Conservation (phyloP, 2,888 invertebrate species). For the Drosophila putrida region DNA sequence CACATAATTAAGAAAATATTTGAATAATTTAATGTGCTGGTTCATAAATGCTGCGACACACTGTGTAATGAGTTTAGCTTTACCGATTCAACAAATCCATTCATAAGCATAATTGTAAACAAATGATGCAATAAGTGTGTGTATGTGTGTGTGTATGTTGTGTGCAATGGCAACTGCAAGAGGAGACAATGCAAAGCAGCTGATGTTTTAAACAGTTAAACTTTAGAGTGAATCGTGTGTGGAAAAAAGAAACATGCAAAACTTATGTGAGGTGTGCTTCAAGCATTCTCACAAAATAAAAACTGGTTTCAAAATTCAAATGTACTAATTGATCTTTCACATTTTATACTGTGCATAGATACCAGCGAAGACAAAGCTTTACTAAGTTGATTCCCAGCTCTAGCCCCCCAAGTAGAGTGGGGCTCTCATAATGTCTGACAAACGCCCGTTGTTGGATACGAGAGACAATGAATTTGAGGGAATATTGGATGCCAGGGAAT, state of each 20-base stretch:
- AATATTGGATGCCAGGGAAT: slow-evolving; percentile 8
- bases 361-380: neutral
- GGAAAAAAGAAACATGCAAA: neutral
- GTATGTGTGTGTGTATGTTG: too few species aligned
- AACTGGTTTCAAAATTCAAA: neutral
- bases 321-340: slow-evolving; percentile 2
- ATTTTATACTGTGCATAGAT: neutral
- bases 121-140: too few species aligned
- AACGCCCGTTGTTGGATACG: slow-evolving; percentile 30
- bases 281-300: neutral
- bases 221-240: neutral
- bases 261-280: neutral
- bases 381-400: slow-evolving; percentile 2
- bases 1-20: too few species aligned
- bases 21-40: too few species aligned
- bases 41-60: too few species aligned
- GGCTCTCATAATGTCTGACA: slow-evolving; percentile 36
- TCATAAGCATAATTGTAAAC: too few species aligned
- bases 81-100: too few species aligned
- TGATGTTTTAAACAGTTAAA: too few species aligned
- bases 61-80: too few species aligned
- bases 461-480: slow-evolving; percentile 10
- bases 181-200: neutral
- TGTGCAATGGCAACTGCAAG: neutral
- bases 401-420: too few species aligned